Conservation (phyloP, 2,797 vertebrate species). For the Rhodeus uyekii region DNA sequence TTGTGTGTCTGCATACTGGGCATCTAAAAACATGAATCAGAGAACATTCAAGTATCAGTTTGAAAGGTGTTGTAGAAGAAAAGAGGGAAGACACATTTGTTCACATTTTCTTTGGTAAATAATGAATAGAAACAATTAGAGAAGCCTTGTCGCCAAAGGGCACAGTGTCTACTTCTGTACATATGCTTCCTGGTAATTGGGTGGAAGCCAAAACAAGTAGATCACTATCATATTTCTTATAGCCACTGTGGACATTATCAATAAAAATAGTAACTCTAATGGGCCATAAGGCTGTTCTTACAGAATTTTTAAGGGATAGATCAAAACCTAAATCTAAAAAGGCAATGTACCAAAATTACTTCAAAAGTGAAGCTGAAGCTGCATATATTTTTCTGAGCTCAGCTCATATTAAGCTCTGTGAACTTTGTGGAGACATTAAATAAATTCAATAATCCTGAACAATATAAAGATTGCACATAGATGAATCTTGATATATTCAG, state of each 20-base stretch:
- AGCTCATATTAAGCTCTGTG: neutral
- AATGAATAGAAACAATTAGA: constrained; percentile 37
- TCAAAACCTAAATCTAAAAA: constrained; percentile 17
- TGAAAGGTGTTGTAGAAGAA: neutral
- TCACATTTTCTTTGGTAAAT: constrained; percentile 52
- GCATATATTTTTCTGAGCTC: neutral
- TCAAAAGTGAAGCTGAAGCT: neutral
- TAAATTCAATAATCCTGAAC: neutral
- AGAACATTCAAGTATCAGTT: neutral
- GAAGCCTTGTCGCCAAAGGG: constrained; percentile 8
- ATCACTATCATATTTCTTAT: neutral
- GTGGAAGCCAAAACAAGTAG: neutral
- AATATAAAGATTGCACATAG: neutral
- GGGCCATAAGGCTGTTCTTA: constrained; percentile 4
- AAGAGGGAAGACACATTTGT: constrained; percentile 33
- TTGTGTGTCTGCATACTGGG: neutral
- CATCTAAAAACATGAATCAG: neutral
- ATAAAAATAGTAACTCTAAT: constrained; percentile 10
- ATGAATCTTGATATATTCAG: too few relatives aligned
- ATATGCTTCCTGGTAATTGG: constrained; percentile 3
- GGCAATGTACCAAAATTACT: neutral
- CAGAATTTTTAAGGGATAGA: neutral
- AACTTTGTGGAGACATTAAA: constrained; percentile 12
- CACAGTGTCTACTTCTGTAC: neutral
- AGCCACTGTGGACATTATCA: neutral